phyloP scores from a whole-genome alignment of 1,140 invertebrate species.

The Adoxophyes honmai region DNA sequence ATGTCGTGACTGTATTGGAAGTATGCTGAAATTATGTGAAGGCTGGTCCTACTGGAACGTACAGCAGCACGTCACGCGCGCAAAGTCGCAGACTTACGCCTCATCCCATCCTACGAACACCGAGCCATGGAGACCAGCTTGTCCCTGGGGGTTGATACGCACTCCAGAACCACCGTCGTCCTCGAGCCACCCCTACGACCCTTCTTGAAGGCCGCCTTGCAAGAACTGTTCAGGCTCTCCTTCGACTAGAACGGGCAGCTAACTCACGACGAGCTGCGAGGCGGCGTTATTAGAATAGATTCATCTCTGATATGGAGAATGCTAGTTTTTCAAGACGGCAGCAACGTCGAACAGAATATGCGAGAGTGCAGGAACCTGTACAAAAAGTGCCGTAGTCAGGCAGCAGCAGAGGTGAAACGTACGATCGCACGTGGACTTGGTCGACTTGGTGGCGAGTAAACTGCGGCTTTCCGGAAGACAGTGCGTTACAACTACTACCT shows the following conservation, averaged over 20 bases:
- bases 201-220: slow-evolving; percentile 1
- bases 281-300: neutral
- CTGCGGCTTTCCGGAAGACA: neutral
- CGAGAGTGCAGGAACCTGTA: too few relatives aligned
- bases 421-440: neutral
- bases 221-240: neutral
- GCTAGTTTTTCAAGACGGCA: too few relatives aligned
- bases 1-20: slow-evolving; percentile 22
- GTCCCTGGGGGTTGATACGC: neutral
- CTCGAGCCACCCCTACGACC: neutral
- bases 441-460: neutral
- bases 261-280: neutral
- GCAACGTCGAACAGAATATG: too few relatives aligned
- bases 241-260: neutral
- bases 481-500: neutral
- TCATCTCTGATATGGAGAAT: too few relatives aligned
- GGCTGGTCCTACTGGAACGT: slow-evolving; percentile 27
- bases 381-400: neutral
- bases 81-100: slow-evolving; percentile 19
- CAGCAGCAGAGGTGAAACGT: neutral
- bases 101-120: slow-evolving; percentile 25
- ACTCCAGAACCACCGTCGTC: slow-evolving; percentile 12
- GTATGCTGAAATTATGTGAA: slow-evolving; percentile 22
- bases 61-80: slow-evolving; percentile 23
- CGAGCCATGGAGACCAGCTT: neutral